Base-by-base conservation (phyloP, 2,888 invertebrate genomes). In the Busseola fusca region DNA sequence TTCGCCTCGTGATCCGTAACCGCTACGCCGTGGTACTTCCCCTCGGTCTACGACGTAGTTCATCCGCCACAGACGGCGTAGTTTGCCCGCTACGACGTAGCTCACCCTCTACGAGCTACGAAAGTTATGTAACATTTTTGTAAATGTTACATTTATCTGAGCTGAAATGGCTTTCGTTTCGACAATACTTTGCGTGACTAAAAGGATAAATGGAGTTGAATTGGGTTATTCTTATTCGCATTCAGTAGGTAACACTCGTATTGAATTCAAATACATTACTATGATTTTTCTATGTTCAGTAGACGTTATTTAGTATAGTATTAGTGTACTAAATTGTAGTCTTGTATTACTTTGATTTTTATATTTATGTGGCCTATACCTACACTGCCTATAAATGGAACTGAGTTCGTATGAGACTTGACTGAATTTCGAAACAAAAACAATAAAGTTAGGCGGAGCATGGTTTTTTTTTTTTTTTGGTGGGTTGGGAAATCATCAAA, bases 111-210 rank as follows among this genome's bases (percentile, higher is more conserved):
- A 76, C 64, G 65, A 59, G 52, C 52, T 71, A 83, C 67, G 62
- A 40, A 56, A 48, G 56, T 75, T 70, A 75, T 59, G 57, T 69
- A 83, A 80, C 80, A 34, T 66, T 76, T 57, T 65, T 63, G 21
- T 65, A 60, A 69, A 68, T 62, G 64, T 63, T 64, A 62, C 66
- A 69, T 71, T 79, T 78, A 70, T 81, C 66, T 72, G 34, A 40
- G 52, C 66, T 59, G 18, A 73, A 79, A 72, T 69, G 62, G 57
- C 56, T 75, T 65, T 70, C 50, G 40, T 68, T 80, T 40, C 65
- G 30, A 69, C 58, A 57, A 40, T 60, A 40, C 68, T 67, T 77
- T 70, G 76, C 84, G 76, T 82, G 83, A 82, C 78, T 71, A 14
- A 68, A 74, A 59, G 52, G 54, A 76, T 69, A 76, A 76, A 81